Evolutionary conservation across 2,888 invertebrate genomes (phyloP).

Genomic region (Lamellibrachia columna): DNA sequence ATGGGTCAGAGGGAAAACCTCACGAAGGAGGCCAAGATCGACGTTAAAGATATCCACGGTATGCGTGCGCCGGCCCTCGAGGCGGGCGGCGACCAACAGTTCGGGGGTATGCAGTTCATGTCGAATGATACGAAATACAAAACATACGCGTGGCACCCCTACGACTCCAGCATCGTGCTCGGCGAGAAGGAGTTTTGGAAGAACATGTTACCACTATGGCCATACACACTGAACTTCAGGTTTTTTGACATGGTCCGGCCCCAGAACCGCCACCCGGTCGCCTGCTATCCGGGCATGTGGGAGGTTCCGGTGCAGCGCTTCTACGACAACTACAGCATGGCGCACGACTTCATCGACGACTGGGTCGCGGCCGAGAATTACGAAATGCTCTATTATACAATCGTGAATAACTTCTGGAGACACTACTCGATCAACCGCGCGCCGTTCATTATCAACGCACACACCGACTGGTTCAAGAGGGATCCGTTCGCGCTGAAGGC

Average conservation of each 20-base stretch:
- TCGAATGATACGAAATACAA: background rate
- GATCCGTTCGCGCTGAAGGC: background rate
- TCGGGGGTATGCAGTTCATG: slow-evolving; percentile 69
- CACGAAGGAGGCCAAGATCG: slow-evolving; percentile 80
- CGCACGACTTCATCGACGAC: slow-evolving; percentile 5
- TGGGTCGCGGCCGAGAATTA: background rate
- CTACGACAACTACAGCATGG: background rate
- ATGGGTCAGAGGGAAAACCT: slow-evolving; percentile 88
- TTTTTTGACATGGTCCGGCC: slow-evolving; percentile 34
- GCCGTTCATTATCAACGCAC: slow-evolving; percentile 84
- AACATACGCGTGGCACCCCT: background rate
- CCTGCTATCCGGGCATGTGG: slow-evolving; percentile 71
- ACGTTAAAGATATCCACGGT: slow-evolving; percentile 82
- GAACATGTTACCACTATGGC: slow-evolving; percentile 75
- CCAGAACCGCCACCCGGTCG: background rate
- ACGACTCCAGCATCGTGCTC: background rate
- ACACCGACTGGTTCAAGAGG: slow-evolving; percentile 78
- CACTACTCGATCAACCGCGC: slow-evolving; percentile 75
- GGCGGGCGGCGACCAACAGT: slow-evolving; percentile 89
- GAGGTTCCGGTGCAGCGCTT: slow-evolving; percentile 72
- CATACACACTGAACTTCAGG: slow-evolving; percentile 85
- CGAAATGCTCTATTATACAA: background rate
- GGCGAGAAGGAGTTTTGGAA: background rate
- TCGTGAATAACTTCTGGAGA: slow-evolving; percentile 77
- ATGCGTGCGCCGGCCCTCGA: slow-evolving; percentile 89